phyloP scores from a whole-genome alignment of 2,888 invertebrate genomes.

The Apantesis nais region DNA sequence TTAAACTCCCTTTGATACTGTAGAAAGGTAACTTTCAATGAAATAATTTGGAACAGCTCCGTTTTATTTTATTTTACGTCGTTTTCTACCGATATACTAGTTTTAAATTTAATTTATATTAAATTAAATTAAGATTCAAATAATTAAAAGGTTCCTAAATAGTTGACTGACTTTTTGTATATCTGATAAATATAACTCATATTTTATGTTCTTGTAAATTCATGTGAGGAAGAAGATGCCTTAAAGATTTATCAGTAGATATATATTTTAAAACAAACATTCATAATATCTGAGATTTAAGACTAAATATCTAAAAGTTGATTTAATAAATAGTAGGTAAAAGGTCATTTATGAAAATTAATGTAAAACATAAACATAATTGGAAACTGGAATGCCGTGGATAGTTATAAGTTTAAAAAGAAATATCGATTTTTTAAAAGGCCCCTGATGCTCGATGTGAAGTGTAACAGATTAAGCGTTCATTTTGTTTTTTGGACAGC shows the following conservation, averaged over 20 bases:
- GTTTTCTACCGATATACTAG: background rate
- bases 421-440: background rate
- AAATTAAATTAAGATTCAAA: too few relatives aligned
- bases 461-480: background rate
- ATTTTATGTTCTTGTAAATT: too few relatives aligned
- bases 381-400: background rate
- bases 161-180: too few relatives aligned
- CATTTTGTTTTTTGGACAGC: background rate
- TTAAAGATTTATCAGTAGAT: too few relatives aligned
- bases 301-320: too few relatives aligned
- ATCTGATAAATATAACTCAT: too few relatives aligned
- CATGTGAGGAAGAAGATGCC: too few relatives aligned
- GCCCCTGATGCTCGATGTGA: background rate
- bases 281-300: too few relatives aligned
- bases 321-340: background rate
- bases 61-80: background rate
- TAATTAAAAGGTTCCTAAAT: too few relatives aligned
- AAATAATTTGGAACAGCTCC: background rate
- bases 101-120: too few relatives aligned
- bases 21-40: background rate
- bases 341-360: background rate
- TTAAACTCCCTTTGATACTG: slow-evolving; percentile 3
- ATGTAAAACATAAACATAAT: background rate
- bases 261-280: too few relatives aligned
- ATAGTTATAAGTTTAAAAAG: background rate